Percentiles rank a stretch among this genome's conserved stretches.
These are phyloP conservation scores for Trachymyrmex septentrionalis DNA, from an alignment of 1,140 invertebrate species.

Conservation along the genomic window DNA sequence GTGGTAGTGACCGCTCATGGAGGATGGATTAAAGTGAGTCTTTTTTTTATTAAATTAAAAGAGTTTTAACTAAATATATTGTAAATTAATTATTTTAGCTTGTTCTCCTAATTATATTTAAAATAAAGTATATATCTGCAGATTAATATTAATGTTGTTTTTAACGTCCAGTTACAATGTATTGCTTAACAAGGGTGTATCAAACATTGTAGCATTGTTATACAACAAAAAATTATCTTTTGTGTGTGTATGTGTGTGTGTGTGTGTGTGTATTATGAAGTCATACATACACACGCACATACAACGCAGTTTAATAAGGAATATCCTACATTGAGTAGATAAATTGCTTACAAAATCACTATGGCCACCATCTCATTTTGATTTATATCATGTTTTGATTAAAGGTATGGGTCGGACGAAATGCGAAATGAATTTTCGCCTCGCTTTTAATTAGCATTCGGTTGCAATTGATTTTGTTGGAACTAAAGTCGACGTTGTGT, in stretches of 20 bases:
- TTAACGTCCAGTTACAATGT: neutral
- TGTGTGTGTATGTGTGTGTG: neutral
- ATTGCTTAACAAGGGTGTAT: constrained; percentile 5
- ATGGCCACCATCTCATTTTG: constrained; percentile 18
- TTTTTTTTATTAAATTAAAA: constrained; percentile 48
- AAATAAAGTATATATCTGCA: neutral
- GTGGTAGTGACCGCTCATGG: constrained; percentile 95
- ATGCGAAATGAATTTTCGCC: constrained; percentile 54
- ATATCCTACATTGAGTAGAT: constrained; percentile 9
- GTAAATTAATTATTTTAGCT: neutral
- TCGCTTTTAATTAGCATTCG: constrained; percentile 54
- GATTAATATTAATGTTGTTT: constrained; percentile 31
- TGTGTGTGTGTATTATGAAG: too few relatives aligned
- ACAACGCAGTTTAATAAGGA: neutral
- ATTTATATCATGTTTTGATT: constrained; percentile 30
- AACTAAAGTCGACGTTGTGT: constrained; percentile 21
- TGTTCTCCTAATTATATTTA: constrained; percentile 9
- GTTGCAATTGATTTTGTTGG: constrained; percentile 37
- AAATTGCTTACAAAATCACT: constrained; percentile 39
- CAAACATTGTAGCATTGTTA: neutral
- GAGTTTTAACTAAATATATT: constrained; percentile 1
- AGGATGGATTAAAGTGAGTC: constrained; percentile 96
- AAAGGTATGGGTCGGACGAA: neutral
- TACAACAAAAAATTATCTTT: neutral
- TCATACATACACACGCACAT: too few relatives aligned